A percentile compares a stretch with the other conserved stretches of the same genome.
These are phyloP conservation scores for Aricia agestis DNA, from an alignment of 1,140 invertebrate genomes.

Conservation along the genomic window DNA sequence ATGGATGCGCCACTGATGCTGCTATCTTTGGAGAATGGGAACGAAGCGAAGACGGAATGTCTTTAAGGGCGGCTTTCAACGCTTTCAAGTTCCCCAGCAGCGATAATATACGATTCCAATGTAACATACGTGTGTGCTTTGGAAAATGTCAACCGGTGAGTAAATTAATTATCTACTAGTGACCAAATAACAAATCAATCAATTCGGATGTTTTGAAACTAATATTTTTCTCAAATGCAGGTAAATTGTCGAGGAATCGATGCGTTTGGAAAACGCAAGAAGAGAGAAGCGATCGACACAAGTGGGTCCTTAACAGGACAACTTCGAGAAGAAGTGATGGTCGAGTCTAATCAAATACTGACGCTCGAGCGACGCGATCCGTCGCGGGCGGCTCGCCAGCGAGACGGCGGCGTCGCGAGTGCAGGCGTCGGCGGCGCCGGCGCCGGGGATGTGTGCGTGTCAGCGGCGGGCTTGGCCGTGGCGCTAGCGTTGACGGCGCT, in stretches of 20 bases:
- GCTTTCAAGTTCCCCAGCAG: conserved; percentile 97
- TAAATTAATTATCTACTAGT: not conserved
- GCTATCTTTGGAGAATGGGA: conserved; percentile 96
- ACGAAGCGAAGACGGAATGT: conserved; percentile 88
- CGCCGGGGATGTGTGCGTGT: conserved; percentile 92
- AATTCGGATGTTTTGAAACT: not conserved
- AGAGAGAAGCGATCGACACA: conserved; percentile 80
- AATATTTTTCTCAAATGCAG: conserved; percentile 60
- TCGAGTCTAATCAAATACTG: conserved; percentile 93
- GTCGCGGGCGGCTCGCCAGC: conserved; percentile 76
- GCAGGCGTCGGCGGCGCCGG: conserved; percentile 46
- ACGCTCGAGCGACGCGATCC: conserved; percentile 90
- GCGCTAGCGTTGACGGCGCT: conserved; percentile 94
- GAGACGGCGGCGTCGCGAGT: conserved; percentile 37
- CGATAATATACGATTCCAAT: conserved; percentile 96
- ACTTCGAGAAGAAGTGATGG: conserved; percentile 93
- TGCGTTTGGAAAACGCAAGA: conserved; percentile 88
- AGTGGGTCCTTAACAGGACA: conserved; percentile 84
- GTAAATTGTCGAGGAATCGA: conserved; percentile 94
- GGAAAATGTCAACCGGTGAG: conserved; percentile 95
- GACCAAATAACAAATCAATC: not conserved
- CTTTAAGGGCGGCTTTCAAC: conserved; percentile 91
- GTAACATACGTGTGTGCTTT: conserved; percentile 96
- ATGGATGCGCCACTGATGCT: conserved; percentile 94
- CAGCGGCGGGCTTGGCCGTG: conserved; percentile 94